A percentile compares a stretch with the other conserved stretches of the same genome.
Evolutionary conservation across 2,888 invertebrate genomes (phyloP).

Genomic region (Prostheceraeus crozeri): DNA sequence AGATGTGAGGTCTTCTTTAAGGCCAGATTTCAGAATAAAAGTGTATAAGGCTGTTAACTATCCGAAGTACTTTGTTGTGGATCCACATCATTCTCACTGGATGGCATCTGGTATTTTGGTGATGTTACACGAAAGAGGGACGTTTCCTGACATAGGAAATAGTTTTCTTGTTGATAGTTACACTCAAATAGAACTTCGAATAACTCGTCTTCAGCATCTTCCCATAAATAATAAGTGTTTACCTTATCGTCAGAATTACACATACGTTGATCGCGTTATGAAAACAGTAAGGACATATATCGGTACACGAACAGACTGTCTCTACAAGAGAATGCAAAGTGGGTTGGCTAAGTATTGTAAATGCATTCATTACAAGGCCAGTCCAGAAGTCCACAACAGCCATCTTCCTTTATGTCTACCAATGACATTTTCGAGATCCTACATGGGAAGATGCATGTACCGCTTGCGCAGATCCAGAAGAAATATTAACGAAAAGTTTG

Average conservation of each 20-base stretch:
- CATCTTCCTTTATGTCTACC: slow-evolving; percentile 7
- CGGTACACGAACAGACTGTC: slow-evolving; percentile 28
- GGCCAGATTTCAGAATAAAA: slow-evolving; percentile 35
- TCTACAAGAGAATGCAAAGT: slow-evolving; percentile 34
- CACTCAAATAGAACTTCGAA: slow-evolving; percentile 36
- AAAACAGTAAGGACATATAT: slow-evolving; percentile 11
- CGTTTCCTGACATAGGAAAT: slow-evolving; percentile 37
- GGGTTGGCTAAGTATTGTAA: slow-evolving; percentile 8
- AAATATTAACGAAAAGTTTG: too few relatives aligned
- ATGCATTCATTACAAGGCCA: slow-evolving; percentile 17
- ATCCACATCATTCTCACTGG: slow-evolving; percentile 32
- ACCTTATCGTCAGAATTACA: slow-evolving; percentile 30
- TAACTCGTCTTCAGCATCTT: slow-evolving; percentile 33
- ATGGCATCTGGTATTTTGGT: slow-evolving; percentile 33
- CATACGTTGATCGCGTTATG: slow-evolving; percentile 27
- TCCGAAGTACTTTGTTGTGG: slow-evolving; percentile 26
- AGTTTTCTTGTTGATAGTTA: slow-evolving; percentile 36
- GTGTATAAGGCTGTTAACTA: slow-evolving; percentile 35
- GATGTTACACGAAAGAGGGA: slow-evolving; percentile 34
- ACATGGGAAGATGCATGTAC: slow-evolving; percentile 2
- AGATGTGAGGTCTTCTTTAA: slow-evolving; percentile 23
- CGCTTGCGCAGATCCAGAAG: too few relatives aligned
- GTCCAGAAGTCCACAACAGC: background rate
- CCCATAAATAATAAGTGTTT: slow-evolving; percentile 32
- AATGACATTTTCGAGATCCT: background rate